A percentile compares a stretch with the other conserved stretches of the same genome.
Evolutionary conservation across 1,140 invertebrate genomes (phyloP).

Genomic region (Pemphigus obesinymphae): DNA sequence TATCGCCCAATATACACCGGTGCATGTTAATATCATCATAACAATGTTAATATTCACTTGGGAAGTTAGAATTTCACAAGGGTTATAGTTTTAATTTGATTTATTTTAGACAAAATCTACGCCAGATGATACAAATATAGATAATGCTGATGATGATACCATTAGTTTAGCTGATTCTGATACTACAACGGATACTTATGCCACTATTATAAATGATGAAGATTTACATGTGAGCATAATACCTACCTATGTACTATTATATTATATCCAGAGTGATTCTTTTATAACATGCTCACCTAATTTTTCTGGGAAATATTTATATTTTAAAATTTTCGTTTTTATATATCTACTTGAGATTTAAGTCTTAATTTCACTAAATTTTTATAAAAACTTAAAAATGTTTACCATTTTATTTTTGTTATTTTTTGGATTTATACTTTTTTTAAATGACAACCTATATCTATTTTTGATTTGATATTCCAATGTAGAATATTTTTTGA

Average conservation of each 20-base stretch:
- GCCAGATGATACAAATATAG: background rate
- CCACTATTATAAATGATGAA: conserved; percentile 52
- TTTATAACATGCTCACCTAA: no score
- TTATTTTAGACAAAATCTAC: conserved; percentile 17
- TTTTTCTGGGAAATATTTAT: no score
- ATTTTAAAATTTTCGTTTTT: no score
- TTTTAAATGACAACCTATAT: no score
- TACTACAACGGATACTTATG: conserved; percentile 49
- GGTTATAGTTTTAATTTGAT: conserved; percentile 35
- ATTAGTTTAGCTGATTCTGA: conserved; percentile 33
- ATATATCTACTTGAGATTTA: no score
- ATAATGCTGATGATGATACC: background rate
- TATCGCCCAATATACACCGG: conserved; percentile 28
- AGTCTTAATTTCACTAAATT: no score
- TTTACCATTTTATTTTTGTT: no score
- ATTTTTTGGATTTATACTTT: no score
- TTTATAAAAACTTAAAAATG: no score
- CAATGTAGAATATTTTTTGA: no score
- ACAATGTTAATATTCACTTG: conserved; percentile 41
- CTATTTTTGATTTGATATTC: no score
- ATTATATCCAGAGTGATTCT: no score
- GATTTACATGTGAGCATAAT: conserved; percentile 15
- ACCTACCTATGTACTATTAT: background rate
- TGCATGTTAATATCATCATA: conserved; percentile 42
- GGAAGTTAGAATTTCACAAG: conserved; percentile 14